A percentile compares a stretch with the other conserved stretches of the same genome.
Evolutionary conservation across 1,140 invertebrate genomes (phyloP).

Genomic region (Polypedilum vanderplanki): DNA sequence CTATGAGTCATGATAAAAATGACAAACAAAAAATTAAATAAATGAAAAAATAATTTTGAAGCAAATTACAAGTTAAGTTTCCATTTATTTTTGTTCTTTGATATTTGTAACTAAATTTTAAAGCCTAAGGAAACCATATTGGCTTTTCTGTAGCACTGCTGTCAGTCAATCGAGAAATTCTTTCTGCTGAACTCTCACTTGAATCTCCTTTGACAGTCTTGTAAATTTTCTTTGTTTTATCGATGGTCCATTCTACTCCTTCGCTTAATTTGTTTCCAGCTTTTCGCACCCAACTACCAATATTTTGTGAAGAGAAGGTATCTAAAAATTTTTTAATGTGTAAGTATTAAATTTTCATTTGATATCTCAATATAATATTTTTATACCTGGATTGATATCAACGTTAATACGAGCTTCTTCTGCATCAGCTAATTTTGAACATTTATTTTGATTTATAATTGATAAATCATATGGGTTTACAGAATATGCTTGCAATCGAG

Average conservation of each 20-base stretch:
- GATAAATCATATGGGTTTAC: conserved; percentile 69
- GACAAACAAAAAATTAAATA: conserved; percentile 8
- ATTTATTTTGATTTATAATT: conserved; percentile 62
- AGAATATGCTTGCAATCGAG: conserved; percentile 51
- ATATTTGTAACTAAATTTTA: background rate
- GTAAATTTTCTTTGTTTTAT: conserved; percentile 44
- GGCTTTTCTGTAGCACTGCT: background rate
- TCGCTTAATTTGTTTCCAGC: conserved; percentile 63
- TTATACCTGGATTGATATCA: conserved; percentile 45
- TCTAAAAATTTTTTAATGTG: conserved; percentile 36
- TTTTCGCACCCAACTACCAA: conserved; percentile 61
- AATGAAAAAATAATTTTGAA: conserved; percentile 1
- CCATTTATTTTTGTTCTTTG: background rate
- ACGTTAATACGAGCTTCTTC: conserved; percentile 63
- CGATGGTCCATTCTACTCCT: conserved; percentile 47
- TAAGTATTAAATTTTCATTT: too few species aligned
- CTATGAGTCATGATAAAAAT: conserved; percentile 1
- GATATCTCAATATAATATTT: background rate
- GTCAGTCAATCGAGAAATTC: background rate
- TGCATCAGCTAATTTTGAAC: conserved; percentile 47
- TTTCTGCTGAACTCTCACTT: background rate
- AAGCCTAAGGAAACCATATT: background rate
- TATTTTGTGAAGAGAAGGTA: conserved; percentile 63
- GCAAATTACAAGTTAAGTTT: background rate
- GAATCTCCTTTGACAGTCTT: background rate